Percentiles rank a stretch among this genome's conserved stretches.
These are phyloP conservation scores for Elmis aenea DNA, from an alignment of 2,888 invertebrate genomes.

Conservation along the genomic window DNA sequence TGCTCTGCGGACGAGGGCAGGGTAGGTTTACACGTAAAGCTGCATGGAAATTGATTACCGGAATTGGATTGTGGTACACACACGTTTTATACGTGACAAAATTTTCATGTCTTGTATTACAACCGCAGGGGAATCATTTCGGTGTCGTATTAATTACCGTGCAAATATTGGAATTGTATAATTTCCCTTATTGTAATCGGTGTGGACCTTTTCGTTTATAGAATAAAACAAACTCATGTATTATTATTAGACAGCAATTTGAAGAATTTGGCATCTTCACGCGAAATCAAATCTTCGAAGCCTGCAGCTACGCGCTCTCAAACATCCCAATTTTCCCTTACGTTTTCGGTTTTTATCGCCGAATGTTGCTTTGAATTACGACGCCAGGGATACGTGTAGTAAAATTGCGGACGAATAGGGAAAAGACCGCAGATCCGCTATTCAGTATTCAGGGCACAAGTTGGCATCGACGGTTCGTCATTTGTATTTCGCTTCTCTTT, in stretches of 20 bases:
- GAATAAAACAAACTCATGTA: conserved; percentile 22
- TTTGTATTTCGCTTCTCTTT: conserved; percentile 32
- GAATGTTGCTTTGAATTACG: conserved; percentile 10
- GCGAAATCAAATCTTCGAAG: conserved; percentile 29
- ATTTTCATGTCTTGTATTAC: too few relatives aligned
- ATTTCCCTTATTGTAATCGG: too few relatives aligned
- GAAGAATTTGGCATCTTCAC: conserved; percentile 24
- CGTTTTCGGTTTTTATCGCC: conserved; percentile 29
- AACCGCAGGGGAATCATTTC: too few relatives aligned
- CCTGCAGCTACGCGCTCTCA: conserved; percentile 26
- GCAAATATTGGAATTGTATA: too few relatives aligned
- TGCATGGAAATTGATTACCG: too few relatives aligned
- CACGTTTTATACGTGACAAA: too few relatives aligned
- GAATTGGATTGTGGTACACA: too few relatives aligned
- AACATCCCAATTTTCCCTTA: conserved; percentile 27
- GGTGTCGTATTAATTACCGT: too few relatives aligned
- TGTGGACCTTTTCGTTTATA: conserved; percentile 23
- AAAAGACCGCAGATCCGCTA: conserved; percentile 29
- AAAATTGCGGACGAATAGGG: conserved; percentile 28
- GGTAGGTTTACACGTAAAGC: too few relatives aligned
- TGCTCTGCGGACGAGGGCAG: too few relatives aligned
- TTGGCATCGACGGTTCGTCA: conserved; percentile 36
- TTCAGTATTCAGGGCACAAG: conserved; percentile 34
- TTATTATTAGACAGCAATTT: conserved; percentile 26
- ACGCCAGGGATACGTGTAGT: conserved; percentile 11